Conservation (phyloP, 2,797 vertebrate genomes). For the Chanos chanos region DNA sequence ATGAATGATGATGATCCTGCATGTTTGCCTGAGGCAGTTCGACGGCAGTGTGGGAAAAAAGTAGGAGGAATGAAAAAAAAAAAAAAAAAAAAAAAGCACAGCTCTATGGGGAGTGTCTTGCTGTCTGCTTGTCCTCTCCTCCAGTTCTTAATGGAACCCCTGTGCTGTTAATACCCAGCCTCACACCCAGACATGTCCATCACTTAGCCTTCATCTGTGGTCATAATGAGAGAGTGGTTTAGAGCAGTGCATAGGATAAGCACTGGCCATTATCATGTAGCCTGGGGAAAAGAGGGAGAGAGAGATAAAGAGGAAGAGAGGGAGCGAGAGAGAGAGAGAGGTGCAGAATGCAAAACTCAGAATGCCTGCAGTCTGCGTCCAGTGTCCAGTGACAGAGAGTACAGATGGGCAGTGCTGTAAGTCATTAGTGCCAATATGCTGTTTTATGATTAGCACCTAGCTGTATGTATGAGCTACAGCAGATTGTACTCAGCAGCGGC, state of each 20-base stretch:
- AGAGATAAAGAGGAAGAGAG: no score
- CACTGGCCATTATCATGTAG: conserved; percentile 32
- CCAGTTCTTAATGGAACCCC: conserved; percentile 29
- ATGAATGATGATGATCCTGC: conserved; percentile 70
- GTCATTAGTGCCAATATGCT: conserved; percentile 73
- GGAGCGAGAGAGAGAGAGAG: background rate
- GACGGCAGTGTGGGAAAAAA: conserved; percentile 35
- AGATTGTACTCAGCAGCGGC: background rate
- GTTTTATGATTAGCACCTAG: conserved; percentile 73
- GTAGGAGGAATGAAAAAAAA: no score
- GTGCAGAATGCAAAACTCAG: conserved; percentile 29
- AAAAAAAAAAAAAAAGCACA: conserved; percentile 11
- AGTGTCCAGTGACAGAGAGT: conserved; percentile 55
- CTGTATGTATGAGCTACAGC: conserved; percentile 25
- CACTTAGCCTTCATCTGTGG: conserved; percentile 12
- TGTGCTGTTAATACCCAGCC: conserved; percentile 21
- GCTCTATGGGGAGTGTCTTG: conserved; percentile 39
- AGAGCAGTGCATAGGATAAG: conserved; percentile 16
- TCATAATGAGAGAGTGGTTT: conserved; percentile 29
- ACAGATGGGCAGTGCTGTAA: conserved; percentile 67
- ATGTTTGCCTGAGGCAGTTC: conserved; percentile 60
- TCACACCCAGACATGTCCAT: conserved; percentile 16
- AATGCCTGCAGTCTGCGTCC: conserved; percentile 50
- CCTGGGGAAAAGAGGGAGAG: conserved; percentile 9
- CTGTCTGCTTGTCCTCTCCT: conserved; percentile 6